Evolutionary conservation across 2,888 invertebrate genomes (phyloP), one percentile per base, ranked within the genome.

Genomic region (Nephrotoma appendiculata): DNA sequence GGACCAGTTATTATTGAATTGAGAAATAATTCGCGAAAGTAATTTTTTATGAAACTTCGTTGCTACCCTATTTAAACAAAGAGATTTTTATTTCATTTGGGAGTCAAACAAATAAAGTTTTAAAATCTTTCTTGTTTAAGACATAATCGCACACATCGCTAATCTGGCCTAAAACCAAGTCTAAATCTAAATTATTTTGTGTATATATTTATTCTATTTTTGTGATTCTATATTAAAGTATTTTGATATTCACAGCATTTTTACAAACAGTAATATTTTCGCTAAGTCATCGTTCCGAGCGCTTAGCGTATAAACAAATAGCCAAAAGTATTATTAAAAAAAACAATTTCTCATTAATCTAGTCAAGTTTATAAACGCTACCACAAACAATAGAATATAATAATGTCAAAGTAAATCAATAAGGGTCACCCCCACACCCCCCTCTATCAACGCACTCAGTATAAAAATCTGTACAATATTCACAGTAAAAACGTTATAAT

Each of bases 1-100:
- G 90, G 93, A 86, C 93, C 94, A 86, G 94, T 94, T 83, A 93
- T 94, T 86, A 94, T 94, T 87, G 94, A 94, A 91, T 93, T 94
- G 87, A 92, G 94, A 88, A 93, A 89, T 41, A 89, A 89, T 86
- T 88, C 88, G 31, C 41, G 84, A 5, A 71, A 71, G 71, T 71
- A 31, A 71, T 71, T 19, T 31, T 44, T 71, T 71, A 57, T 9
- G 2, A 31, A 2, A 31, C 57, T 57, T 57, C 6, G 9, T 31
- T 5, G 52, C 52, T 52, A 52, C 7, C 31, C 4, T 31, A 71
- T 71, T 71, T 52, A 52, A 71, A 71, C 71, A 71, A 19, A 71
- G 31, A 71, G 71, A 71, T 71, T 71, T 71, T 71, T 71, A 71
- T 71, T 71, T 71, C 71, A 71, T 71, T 71, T 71, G 71, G 71